phyloP scores from a whole-genome alignment of 2,888 invertebrate genomes.

The Oeneis ivallda region DNA sequence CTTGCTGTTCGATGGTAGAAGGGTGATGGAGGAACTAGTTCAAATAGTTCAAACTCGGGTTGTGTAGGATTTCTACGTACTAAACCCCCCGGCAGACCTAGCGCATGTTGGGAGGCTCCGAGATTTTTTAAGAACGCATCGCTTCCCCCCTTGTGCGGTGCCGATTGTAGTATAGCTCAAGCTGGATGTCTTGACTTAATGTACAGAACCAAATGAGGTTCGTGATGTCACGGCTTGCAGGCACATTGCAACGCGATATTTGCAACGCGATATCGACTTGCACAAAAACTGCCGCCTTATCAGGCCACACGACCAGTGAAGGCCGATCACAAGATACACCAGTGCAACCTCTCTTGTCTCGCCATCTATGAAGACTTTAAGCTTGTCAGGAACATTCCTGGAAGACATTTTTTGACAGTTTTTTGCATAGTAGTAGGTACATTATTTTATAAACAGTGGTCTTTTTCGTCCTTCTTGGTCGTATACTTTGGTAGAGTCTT shows the following conservation, averaged over 20 bases:
- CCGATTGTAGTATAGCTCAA: not conserved
- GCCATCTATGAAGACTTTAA: not conserved
- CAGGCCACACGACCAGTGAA: not conserved
- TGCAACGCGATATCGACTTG: conserved; percentile 34
- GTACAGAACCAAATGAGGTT: conserved; percentile 39
- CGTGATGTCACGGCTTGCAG: conserved; percentile 38
- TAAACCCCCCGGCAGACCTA: no score
- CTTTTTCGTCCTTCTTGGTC: no score
- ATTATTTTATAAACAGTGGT: no score
- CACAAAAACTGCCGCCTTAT: conserved; percentile 17
- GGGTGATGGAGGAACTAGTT: no score
- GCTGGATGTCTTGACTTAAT: not conserved
- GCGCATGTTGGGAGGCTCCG: no score
- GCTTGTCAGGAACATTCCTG: not conserved
- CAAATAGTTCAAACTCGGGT: no score
- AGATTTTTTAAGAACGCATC: no score
- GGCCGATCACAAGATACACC: conserved; percentile 1
- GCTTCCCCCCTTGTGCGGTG: no score
- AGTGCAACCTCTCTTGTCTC: conserved; percentile 4
- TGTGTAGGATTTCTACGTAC: no score
- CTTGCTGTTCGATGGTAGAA: no score
- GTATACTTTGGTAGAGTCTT: no score
- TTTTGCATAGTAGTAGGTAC: not conserved
- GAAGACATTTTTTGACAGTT: not conserved
- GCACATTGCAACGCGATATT: conserved; percentile 37